Base-by-base conservation (phyloP, 1,140 invertebrate species). In the Drosophila varians region DNA sequence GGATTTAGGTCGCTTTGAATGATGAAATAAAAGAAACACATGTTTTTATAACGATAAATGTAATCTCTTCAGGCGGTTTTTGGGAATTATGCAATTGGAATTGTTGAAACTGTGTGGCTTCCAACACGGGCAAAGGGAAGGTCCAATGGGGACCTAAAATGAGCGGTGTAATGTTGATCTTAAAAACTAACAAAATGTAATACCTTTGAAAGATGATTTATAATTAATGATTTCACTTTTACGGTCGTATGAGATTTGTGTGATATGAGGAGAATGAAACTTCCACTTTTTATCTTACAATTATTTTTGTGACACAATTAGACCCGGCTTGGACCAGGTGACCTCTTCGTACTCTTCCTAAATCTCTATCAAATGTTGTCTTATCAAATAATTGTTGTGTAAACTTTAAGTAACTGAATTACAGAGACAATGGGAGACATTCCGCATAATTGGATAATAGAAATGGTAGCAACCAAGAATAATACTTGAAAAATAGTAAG, bases 21-120 rank as follows among this genome's bases (percentile, higher is more conserved):
- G 18, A 5, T 42, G 12, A 56, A 78, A 42, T 25, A 61, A 53
- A 45, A 42, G 8, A 48, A 16, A 16, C n/a, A 8, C 6, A 16
- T 16, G 72, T 43, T 61, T 61, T 61, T 80, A 54, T 83, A 83
- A 83, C 79, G 79, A 79, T 83, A 86, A 83, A 71, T 83, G 75
- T 83, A 82, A 84, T 82, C 78, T 82, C 55, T 84, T 82, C 69
- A 84, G 66, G 51, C 61, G 53, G 42, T 56, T 71, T n/a, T 23
- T 49, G 21, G 45, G 46, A 60, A 73, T 55, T 56, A 58, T 70
- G 70, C 62, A 40, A 38, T 51, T 42, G 56, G 53, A 51, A 68
- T 40, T 34, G 2, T 38, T 31, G 28, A 40, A 21, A 52, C 11
- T 2, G 7, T 36, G 49, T 2, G 3, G 8, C 12, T 28, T 42